A percentile compares a stretch with the other conserved stretches of the same genome.
These are phyloP conservation scores for Matsumyia berberina DNA, from an alignment of 2,888 invertebrate genomes.

Conservation along the genomic window DNA sequence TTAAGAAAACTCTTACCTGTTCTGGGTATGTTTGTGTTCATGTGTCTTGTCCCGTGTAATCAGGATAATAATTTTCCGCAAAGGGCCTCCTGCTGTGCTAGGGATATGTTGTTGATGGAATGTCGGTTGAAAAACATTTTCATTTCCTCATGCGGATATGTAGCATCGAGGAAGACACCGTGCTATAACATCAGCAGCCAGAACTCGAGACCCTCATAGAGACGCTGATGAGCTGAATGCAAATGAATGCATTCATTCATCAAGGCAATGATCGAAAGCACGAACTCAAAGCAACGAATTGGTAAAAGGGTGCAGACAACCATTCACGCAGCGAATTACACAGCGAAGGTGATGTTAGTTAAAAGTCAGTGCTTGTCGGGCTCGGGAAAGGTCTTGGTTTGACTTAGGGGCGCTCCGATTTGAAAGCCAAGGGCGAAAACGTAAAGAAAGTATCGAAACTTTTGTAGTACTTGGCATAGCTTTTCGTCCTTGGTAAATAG, in stretches of 20 bases:
- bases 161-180: not conserved
- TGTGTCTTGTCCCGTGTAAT: conserved; percentile 2
- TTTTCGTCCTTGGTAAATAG: too few species aligned
- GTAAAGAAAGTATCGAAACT: too few species aligned
- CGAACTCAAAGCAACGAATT: conserved; percentile 48
- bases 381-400: conserved; percentile 8
- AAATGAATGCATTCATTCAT: conserved; percentile 58
- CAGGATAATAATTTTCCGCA: conserved; percentile 31
- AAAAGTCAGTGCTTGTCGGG: not conserved
- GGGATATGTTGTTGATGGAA: conserved; percentile 10
- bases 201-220: conserved; percentile 14
- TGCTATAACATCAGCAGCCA: not conserved
- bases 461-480: too few species aligned
- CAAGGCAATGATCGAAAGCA: conserved; percentile 16
- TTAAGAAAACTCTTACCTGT: conserved; percentile 31
- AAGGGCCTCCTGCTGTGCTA: conserved; percentile 38
- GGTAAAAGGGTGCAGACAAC: conserved; percentile 46
- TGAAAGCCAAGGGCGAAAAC: too few species aligned
- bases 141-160: conserved; percentile 53
- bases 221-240: conserved; percentile 62
- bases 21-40: not conserved
- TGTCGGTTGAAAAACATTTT: conserved; percentile 57
- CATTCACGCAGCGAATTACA: conserved; percentile 38
- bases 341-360: conserved; percentile 38
- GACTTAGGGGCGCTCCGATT: not conserved